Evolutionary conservation across 2,888 invertebrate species (phyloP), one percentile per base, ranked within the genome.

Genomic region (Athalia rosae): DNA sequence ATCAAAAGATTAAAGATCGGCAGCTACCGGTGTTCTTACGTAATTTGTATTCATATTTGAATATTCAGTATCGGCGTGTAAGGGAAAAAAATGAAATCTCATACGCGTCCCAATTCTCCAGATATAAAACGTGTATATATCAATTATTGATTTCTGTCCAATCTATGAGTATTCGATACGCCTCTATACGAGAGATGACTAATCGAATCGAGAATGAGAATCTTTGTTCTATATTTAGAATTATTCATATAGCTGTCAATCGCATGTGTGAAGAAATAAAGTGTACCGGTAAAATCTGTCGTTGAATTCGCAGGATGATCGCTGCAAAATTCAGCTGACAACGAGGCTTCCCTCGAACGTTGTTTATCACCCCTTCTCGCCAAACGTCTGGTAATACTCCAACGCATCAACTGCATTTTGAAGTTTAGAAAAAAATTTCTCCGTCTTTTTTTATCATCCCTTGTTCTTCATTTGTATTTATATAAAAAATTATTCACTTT

Each of bases 371-470:
- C 84, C 13, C 84, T 84, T 79, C 82, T 85, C 78, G 87, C 86
- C 79, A 89, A 82, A 71, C 87, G 84, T 66, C 88, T 84, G 67
- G 85, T 89, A 81, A 89, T 89, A 82, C 88, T 87, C 89, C 89
- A 89, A 83, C 88, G 84, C 87, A 88, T 86, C 45, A 88, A 85
- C 80, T 87, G 87, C 89, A 89, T 89, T 78, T 79, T 45, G 53
- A 11, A 9, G n/a, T 11, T 4, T n/a, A n/a, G 9, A n/a, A 53
- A 53, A 6, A n/a, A 4, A 7, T 53, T 6, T 64, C 5, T n/a
- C 28, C 47, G 3, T 41, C 5, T 47, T 4, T n/a, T 7, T 4
- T 13, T 64, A 4, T 48, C 45, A 28, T 11, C 28, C 4, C 61
- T 13, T 47, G 45, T 47, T n/a, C 47, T 47, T 4, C 47, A 47